These are phyloP conservation scores for Astatoreochromis straeleni DNA, from an alignment of 2,113 vertebrate genomes.

Conservation along the genomic window DNA sequence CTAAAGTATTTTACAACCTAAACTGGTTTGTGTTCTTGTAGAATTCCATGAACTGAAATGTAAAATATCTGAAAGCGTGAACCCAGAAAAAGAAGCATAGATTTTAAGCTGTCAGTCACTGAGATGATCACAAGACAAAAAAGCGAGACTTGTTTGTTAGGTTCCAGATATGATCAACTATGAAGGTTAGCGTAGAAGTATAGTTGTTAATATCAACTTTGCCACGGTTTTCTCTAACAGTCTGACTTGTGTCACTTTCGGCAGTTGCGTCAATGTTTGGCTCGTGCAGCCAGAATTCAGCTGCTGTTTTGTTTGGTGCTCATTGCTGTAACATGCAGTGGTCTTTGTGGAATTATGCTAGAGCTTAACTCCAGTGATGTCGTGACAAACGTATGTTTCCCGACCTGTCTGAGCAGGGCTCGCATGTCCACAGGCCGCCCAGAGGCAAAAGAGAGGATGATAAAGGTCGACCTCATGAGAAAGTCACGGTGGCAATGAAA, in stretches of 20 bases:
- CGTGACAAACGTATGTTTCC: constrained; percentile 48
- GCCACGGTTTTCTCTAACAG: accelerated
- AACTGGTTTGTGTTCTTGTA: neutral
- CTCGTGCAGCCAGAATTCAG: neutral
- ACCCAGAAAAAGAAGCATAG: neutral
- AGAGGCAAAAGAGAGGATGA: neutral
- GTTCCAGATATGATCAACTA: neutral
- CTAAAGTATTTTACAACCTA: neutral
- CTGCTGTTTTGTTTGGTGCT: neutral
- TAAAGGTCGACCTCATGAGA: constrained; percentile 26
- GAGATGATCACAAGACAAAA: neutral
- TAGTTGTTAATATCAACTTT: neutral
- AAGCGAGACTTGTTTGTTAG: neutral
- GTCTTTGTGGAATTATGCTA: neutral
- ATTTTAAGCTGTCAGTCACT: neutral
- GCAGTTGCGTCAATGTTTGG: neutral
- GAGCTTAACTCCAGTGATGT: neutral
- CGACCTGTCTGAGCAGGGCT: constrained; percentile 62
- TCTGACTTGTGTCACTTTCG: neutral
- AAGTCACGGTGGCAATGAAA: neutral
- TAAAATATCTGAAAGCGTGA: neutral
- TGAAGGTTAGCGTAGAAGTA: neutral
- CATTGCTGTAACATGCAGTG: neutral
- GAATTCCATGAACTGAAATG: neutral
- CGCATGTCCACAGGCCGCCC: constrained; percentile 18